phyloP scores from a whole-genome alignment of 2,113 vertebrate genomes.

The Myotis lucifugus region DNA sequence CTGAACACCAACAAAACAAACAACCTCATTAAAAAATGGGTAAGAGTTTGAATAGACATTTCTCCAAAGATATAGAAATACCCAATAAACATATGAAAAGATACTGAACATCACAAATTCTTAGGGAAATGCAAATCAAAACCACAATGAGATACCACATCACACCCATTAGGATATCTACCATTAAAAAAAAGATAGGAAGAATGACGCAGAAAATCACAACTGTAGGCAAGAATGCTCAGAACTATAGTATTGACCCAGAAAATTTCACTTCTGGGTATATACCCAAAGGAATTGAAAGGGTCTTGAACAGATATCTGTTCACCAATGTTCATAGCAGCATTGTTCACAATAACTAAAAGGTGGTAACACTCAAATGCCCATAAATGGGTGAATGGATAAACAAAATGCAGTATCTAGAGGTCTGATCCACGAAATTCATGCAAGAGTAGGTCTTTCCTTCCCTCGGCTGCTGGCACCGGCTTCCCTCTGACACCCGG shows the following conservation, averaged over 20 bases:
- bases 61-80: not conserved
- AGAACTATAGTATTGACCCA: not conserved
- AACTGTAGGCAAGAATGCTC: not conserved
- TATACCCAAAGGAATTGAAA: not conserved
- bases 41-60: not conserved
- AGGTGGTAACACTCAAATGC: not conserved
- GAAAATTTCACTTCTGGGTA: not conserved
- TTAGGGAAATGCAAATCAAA: constrained; percentile 19
- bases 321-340: not conserved
- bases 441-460: no score
- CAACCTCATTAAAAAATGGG: not conserved
- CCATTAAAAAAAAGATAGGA: not conserved
- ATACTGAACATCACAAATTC: not conserved
- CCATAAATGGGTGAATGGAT: not conserved
- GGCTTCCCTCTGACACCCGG: no score
- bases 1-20: constrained; percentile 9
- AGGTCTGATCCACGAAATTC: no score
- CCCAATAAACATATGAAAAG: not conserved
- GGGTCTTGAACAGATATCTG: not conserved
- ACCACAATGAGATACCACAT: not conserved
- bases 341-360: not conserved
- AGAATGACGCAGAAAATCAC: not conserved
- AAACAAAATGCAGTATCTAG: not conserved
- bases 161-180: not conserved
- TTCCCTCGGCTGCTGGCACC: no score